These are phyloP conservation scores for Amiota mariae DNA, from an alignment of 2,888 invertebrate genomes.

Conservation along the genomic window DNA sequence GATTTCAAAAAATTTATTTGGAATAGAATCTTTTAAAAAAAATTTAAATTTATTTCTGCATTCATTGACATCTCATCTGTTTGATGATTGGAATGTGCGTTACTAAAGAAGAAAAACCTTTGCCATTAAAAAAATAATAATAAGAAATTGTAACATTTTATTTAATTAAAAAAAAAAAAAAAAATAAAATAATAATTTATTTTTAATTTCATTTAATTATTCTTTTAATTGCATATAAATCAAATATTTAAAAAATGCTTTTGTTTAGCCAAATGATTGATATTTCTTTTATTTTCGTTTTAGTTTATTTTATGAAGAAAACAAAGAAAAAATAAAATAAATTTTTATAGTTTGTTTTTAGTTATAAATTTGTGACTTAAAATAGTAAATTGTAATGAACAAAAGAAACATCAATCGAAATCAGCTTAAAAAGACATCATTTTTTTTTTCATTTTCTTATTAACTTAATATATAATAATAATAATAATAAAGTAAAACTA, in stretches of 20 bases:
- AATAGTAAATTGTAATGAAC: conserved; percentile 7
- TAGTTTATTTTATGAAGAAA: too few species aligned
- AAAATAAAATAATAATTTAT: too few species aligned
- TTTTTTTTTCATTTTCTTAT: conserved; percentile 12
- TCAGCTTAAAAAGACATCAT: conserved; percentile 31
- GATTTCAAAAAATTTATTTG: too few species aligned
- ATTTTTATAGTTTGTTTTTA: not conserved
- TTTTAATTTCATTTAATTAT: not conserved
- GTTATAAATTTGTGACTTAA: conserved; percentile 18
- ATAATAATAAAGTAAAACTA: conserved; percentile 1
- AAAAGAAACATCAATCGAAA: conserved; percentile 50
- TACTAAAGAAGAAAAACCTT: not conserved
- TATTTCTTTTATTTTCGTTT: conserved; percentile 27
- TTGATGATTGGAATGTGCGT: too few species aligned
- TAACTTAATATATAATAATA: not conserved
- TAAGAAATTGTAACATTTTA: too few species aligned
- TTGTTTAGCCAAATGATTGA: conserved; percentile 34
- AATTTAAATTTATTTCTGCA: too few species aligned
- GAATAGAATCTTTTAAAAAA: too few species aligned
- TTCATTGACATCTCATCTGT: too few species aligned
- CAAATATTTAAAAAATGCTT: not conserved
- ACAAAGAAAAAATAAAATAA: too few species aligned
- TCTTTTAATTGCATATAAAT: not conserved
- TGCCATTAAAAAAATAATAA: not conserved
- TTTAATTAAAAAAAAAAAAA: too few species aligned